phyloP scores from a whole-genome alignment of 2,888 invertebrate species.

The Leucophenga maculata region DNA sequence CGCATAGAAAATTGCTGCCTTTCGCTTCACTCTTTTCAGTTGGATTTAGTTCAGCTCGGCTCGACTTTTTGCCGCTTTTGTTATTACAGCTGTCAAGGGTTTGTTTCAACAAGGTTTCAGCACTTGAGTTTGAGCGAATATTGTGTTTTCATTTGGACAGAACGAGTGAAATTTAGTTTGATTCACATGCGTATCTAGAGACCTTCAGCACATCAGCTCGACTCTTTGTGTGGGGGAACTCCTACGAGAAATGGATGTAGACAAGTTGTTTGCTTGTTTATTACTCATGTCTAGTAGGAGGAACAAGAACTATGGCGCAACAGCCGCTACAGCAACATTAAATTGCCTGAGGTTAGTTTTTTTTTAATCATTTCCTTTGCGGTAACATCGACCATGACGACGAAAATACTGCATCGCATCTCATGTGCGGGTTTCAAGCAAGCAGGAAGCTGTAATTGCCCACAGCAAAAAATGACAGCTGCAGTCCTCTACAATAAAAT shows the following conservation, averaged over 20 bases:
- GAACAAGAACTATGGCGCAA: neutral
- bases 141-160: slow-evolving; percentile 52
- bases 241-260: no score
- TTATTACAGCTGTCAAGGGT: slow-evolving; percentile 61
- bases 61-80: slow-evolving; percentile 44
- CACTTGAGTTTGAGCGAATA: slow-evolving; percentile 56
- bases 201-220: neutral
- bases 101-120: no score
- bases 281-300: neutral
- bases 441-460: slow-evolving; percentile 60
- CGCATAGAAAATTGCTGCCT: neutral
- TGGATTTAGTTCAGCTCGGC: slow-evolving; percentile 34
- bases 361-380: slow-evolving; percentile 23
- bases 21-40: neutral
- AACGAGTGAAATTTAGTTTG: slow-evolving; percentile 1
- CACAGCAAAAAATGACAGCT: slow-evolving; percentile 6
- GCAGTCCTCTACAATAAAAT: neutral
- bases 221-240: no score
- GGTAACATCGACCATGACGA: neutral
- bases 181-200: neutral
- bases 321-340: neutral
- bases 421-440: slow-evolving; percentile 34
- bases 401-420: slow-evolving; percentile 2
- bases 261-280: neutral
- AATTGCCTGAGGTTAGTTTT: slow-evolving; percentile 12